Base-by-base conservation (phyloP, 2,888 invertebrate genomes). In the Dryococelus australis region DNA sequence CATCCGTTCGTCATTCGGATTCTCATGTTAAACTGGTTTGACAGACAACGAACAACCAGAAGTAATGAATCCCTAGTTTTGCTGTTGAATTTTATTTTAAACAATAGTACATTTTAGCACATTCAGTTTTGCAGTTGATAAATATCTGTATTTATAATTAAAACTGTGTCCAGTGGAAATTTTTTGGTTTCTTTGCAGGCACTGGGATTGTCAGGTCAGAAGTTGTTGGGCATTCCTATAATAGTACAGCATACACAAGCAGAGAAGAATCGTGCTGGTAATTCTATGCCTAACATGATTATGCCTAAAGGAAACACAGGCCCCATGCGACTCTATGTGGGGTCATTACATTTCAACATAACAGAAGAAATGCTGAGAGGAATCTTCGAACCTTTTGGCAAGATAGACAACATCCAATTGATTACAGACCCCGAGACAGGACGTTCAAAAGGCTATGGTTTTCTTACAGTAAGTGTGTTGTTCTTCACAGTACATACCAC, bases 331-430 rank as follows among this genome's bases (percentile, higher is more conserved):
- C 93, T 99, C 13, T 99, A 99, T 93, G 99, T 99, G 87, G 99
- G 99, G 51, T 99, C 99, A 27, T 93, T 99, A 87, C 99, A 99
- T 93, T 99, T 99, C 92, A 99, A 99, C 92, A 99, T 99, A 90
- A 99, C 98, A 12, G 99, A 99, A 93, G 99, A 99, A 89, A 99
- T 99, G 99, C 93, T 99, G 87, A 94, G 97, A 87, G 99, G 99
- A 43, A 99, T 99, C 90, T 99, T 99, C 93, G 99, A 99, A 92
- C 99, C 99, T 0, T 99, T 99, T 93, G 99, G 99, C 81, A 98
- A 98, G 93, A 98, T 98, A 90, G 98, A 98, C 92, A 96, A 96
- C 90, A 98, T 99, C 91, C 98, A 99, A 92, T 93, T 99, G 65
- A 98, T 99, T 92, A 97, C 97, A 94, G 99, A 99, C 93, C 97